A percentile compares a stretch with the other conserved stretches of the same genome.
Evolutionary conservation across 2,113 vertebrate species (phyloP).

Genomic region (human (Homo sapiens)): DNA sequence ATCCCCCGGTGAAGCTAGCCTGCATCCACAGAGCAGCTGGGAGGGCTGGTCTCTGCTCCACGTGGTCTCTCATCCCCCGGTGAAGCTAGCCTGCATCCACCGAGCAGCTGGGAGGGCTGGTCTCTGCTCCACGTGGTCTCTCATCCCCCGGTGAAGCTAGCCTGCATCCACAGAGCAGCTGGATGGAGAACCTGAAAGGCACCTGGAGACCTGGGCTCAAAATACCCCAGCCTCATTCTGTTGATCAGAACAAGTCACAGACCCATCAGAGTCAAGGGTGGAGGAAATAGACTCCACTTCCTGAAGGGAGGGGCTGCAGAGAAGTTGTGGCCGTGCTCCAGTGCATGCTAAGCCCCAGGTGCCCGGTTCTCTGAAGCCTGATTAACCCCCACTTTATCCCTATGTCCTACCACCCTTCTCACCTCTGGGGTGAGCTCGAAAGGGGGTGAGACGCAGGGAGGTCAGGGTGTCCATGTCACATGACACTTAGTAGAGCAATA

Average conservation of each 20-base stretch:
- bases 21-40: not conserved
- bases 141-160: too few species aligned
- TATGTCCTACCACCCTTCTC: not conserved
- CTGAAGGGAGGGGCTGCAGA: not conserved
- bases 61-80: too few species aligned
- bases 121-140: too few species aligned
- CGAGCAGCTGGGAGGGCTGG: not conserved
- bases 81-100: too few species aligned
- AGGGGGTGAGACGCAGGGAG: not conserved
- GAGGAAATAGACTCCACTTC: not conserved
- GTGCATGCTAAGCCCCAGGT: rapidly evolving
- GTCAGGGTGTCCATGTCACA: not conserved
- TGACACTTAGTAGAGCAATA: not conserved
- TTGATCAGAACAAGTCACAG: not conserved
- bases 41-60: too few species aligned
- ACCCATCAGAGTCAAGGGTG: too few species aligned
- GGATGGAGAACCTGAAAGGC: too few species aligned
- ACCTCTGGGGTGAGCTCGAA: not conserved
- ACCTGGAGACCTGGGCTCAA: not conserved
- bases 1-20: too few species aligned
- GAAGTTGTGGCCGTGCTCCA: rapidly evolving
- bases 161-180: not conserved
- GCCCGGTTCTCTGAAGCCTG: rapidly evolving
- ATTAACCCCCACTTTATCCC: not conserved
- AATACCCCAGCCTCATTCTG: not conserved